phyloP scores from a whole-genome alignment of 2,888 invertebrate species.

The Melipona beecheii region DNA sequence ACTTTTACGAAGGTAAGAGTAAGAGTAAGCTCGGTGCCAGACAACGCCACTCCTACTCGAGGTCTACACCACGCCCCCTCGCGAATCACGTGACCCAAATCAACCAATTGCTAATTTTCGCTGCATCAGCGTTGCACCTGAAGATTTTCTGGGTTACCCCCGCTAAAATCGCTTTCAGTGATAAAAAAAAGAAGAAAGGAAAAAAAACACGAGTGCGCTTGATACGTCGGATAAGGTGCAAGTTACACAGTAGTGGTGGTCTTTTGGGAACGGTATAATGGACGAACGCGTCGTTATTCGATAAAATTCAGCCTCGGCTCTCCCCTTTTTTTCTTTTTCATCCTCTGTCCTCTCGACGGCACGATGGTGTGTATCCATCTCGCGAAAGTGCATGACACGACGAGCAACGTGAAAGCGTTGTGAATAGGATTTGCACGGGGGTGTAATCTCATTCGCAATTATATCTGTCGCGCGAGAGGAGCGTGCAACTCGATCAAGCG shows the following conservation, averaged over 20 bases:
- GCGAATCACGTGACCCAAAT: too few species aligned
- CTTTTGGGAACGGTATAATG: conserved; percentile 20
- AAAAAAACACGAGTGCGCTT: background rate
- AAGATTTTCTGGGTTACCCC: too few species aligned
- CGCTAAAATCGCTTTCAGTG: too few species aligned
- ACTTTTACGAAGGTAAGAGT: too few species aligned
- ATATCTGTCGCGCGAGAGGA: conserved; percentile 46
- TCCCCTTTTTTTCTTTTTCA: background rate
- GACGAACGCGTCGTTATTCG: conserved; percentile 37
- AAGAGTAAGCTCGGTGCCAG: too few species aligned
- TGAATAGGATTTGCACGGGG: conserved; percentile 49
- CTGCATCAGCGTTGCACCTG: too few species aligned
- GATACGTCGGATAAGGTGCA: background rate
- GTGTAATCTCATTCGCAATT: conserved; percentile 57
- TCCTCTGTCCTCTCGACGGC: background rate
- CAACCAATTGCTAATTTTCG: too few species aligned
- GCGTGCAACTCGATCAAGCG: conserved; percentile 47
- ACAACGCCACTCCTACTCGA: too few species aligned
- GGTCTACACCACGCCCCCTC: too few species aligned
- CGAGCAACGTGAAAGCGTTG: conserved; percentile 37
- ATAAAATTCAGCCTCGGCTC: conserved; percentile 14
- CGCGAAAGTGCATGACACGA: conserved; percentile 34
- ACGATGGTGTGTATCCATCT: conserved; percentile 9
- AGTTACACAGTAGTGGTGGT: background rate
- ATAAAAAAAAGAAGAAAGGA: too few species aligned